Base-by-base conservation (phyloP, 2,113 vertebrate genomes). In the Willisornis vidua region DNA sequence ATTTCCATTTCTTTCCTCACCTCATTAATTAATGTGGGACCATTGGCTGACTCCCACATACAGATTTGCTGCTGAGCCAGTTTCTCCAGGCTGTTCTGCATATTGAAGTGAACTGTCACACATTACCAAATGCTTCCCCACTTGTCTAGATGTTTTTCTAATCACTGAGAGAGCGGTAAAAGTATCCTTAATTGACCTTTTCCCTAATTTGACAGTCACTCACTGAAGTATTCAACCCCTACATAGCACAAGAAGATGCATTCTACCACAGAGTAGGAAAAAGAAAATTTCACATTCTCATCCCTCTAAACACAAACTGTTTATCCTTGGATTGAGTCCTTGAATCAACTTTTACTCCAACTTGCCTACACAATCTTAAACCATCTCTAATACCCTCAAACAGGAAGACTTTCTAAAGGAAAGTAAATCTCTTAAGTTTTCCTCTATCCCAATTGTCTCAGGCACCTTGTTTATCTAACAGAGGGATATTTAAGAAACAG, bases 1-100 rank as follows among this genome's bases (percentile, higher is more conserved):
- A 54, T 49, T 93, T 90, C 59, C 79, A 74, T 71, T 88, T 93
- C 48, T 61, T 79, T 87, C 77, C 87, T 95, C 91, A 87, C 58
- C 49, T 87, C 87, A 72, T 89, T 94, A 78, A 93, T 70, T 94
- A 90, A 85, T 15, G 51, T 31, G 46, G 80, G 58, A 82, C 57
- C 49, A 29, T 17, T 89, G 62, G 91, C 89, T 85, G 58, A 89
- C 87, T 91, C 94, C 81, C 58, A 94, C 76, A 23, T 28, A 41
- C 19, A 55, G 73, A 92, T 68, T 58, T 76, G 71, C 85, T 58
- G 49, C 77, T 92, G 62, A 95, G 73, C 45, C 66, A 37, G 45
- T 89, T 87, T 92, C 89, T 87, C 20, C 1, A 3, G 48, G 86
- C 61, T 29, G 1, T 58, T 89, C 73, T 52, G 45, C 33, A 11